A percentile compares a stretch with the other conserved stretches of the same genome.
Conservation (phyloP, 2,888 invertebrate species). For the Mythimna ferrago region DNA sequence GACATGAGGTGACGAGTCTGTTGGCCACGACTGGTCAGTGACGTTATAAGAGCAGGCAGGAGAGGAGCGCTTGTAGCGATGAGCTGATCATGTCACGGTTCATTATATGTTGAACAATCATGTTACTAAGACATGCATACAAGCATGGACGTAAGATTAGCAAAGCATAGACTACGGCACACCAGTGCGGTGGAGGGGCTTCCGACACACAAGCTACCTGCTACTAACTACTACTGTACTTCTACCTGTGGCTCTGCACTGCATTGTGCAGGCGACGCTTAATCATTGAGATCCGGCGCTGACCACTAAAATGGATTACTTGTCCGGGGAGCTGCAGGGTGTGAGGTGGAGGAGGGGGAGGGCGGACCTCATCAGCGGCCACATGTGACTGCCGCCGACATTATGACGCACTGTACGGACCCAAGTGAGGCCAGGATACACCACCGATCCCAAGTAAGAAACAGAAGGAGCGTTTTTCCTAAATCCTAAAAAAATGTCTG, state of each 20-base stretch:
- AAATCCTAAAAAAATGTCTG: background rate
- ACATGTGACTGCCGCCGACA: constrained; percentile 22
- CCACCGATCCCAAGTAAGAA: background rate
- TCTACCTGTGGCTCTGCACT: background rate
- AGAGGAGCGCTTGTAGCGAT: no score
- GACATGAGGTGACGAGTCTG: no score
- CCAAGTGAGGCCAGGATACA: background rate
- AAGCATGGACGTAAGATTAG: no score
- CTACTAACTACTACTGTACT: no score
- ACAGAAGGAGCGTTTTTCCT: background rate
- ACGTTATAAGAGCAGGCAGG: no score
- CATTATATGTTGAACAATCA: no score
- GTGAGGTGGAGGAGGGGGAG: no score
- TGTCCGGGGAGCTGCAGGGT: background rate
- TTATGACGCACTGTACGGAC: background rate
- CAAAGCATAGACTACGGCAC: background rate
- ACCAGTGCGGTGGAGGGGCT: background rate
- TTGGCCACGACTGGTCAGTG: no score
- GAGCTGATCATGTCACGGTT: no score
- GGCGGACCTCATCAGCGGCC: constrained; percentile 11
- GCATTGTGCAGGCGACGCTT: constrained; percentile 16
- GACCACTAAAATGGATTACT: constrained; percentile 7
- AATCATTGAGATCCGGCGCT: constrained; percentile 19
- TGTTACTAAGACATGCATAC: no score
- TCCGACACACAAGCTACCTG: no score